Evolutionary conservation across 2,888 invertebrate species (phyloP).

Genomic region (Dolomedes plantarius): DNA sequence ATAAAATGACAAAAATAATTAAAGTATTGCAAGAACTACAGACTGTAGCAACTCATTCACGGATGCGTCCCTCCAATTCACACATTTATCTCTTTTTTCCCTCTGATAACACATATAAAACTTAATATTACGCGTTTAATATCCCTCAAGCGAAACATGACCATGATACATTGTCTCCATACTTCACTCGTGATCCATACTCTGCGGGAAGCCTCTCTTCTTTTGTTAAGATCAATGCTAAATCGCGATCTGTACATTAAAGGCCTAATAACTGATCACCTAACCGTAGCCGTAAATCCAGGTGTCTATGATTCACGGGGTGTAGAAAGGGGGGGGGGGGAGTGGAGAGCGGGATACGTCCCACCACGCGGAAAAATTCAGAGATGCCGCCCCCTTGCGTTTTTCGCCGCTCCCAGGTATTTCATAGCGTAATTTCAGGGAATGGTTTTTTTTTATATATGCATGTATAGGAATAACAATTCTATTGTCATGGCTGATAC

Average conservation of each 20-base stretch:
- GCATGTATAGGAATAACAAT: constrained; percentile 24
- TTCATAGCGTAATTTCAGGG: constrained; percentile 44
- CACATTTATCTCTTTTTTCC: too few relatives aligned
- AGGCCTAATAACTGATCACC: constrained; percentile 57
- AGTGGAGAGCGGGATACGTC: not conserved
- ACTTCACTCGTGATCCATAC: not conserved
- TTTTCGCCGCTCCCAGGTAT: constrained; percentile 29
- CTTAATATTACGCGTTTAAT: too few relatives aligned
- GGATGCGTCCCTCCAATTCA: too few relatives aligned
- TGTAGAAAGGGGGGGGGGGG: not conserved
- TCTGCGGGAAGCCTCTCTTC: not conserved
- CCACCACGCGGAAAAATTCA: not conserved
- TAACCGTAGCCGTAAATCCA: constrained; percentile 65
- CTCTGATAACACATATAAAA: too few relatives aligned
- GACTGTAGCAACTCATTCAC: too few relatives aligned
- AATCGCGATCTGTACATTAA: constrained; percentile 40
- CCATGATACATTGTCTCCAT: not conserved
- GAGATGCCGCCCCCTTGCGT: constrained; percentile 39
- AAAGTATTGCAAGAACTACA: too few relatives aligned
- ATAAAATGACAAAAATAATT: too few relatives aligned
- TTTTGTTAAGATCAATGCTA: not conserved
- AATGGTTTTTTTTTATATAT: constrained; percentile 11
- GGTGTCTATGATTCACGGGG: constrained; percentile 66
- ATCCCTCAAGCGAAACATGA: not conserved
- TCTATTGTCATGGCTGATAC: constrained; percentile 13